phyloP scores from a whole-genome alignment of 1,140 invertebrate genomes.

The Phymastichus coffea region DNA sequence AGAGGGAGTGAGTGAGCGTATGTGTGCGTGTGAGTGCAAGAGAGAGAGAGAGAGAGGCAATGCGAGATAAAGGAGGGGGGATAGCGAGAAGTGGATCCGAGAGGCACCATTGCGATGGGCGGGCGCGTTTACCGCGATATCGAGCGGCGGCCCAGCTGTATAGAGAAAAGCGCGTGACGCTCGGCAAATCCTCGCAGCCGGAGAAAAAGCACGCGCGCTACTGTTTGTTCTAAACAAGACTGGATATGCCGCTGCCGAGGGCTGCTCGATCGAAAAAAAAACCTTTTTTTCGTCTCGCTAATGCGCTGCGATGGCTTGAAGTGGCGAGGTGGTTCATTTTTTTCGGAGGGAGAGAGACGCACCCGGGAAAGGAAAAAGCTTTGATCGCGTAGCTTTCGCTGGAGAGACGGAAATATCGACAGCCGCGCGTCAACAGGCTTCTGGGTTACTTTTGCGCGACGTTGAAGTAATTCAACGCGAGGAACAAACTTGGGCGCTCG shows the following conservation, averaged over 20 bases:
- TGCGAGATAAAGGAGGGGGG: not conserved
- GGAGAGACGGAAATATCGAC: no score
- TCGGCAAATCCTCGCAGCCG: slow-evolving; percentile 46
- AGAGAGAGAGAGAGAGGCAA: not conserved
- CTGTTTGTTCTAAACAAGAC: slow-evolving; percentile 48
- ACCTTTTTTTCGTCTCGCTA: slow-evolving; percentile 18
- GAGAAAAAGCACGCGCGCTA: slow-evolving; percentile 50
- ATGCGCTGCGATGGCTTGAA: no score
- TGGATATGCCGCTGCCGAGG: slow-evolving; percentile 22
- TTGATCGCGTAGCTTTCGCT: no score
- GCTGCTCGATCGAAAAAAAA: no score
- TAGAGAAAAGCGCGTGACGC: slow-evolving; percentile 3
- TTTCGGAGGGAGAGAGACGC: no score
- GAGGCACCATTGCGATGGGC: slow-evolving; percentile 25
- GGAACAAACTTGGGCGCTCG: no score
- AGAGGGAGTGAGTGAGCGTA: not conserved
- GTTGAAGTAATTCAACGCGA: no score
- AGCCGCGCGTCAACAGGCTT: no score
- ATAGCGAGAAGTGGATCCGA: slow-evolving; percentile 21
- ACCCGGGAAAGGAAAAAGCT: no score
- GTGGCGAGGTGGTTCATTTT: no score
- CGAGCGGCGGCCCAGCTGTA: slow-evolving; percentile 7
- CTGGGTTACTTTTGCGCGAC: no score
- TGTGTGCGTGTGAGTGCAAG: slow-evolving; percentile 14
- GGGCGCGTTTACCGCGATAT: slow-evolving; percentile 38